Base-by-base conservation (phyloP, 2,888 invertebrate species). In the Eugnorisma glareosa region DNA sequence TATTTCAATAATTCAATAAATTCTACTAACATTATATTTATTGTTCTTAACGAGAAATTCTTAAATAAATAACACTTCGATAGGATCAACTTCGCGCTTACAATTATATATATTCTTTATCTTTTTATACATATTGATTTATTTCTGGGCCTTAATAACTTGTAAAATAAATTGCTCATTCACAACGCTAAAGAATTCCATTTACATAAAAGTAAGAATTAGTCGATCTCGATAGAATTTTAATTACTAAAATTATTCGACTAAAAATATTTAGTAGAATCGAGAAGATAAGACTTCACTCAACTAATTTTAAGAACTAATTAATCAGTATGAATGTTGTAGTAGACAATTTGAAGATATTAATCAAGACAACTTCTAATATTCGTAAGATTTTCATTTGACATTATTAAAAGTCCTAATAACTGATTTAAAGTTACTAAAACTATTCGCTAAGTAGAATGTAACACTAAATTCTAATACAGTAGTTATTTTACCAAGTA, bases 1-100 rank as follows among this genome's bases (percentile, higher is more conserved):
- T 91, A 92, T 91, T 93, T 92, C 84, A 92, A 92, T 93, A 90
- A 75, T 88, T 92, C 92, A 91, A 92, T 94, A 93, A 90, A 90
- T 90, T 93, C 92, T 92, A 92, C 91, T 92, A 93, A 92, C 88
- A 91, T 85, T 83, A 73, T 63, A 80, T 85, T 84, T 88, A 86
- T 90, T 89, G 86, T 91, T 90, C 88, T 85, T 73, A 87, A 82
- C 82, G 73, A 82, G 81, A 84, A 79, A 77, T 89, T 78, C 82
- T 87, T 90, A 90, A 88, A 90, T 92, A 91, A 91, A 91, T 91
- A 91, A 92, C 90, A 90, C 85, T 91, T 89, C 81, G 77, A 89
- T 91, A 91, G 89, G 89, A 87, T 90, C 84, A 86, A 86, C 86
- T 89, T 85, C 89, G 83, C 82, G 70, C 82, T 88, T 87, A 88